phyloP scores from a whole-genome alignment of 2,113 vertebrate genomes.

The Thinocorus orbignyianus region DNA sequence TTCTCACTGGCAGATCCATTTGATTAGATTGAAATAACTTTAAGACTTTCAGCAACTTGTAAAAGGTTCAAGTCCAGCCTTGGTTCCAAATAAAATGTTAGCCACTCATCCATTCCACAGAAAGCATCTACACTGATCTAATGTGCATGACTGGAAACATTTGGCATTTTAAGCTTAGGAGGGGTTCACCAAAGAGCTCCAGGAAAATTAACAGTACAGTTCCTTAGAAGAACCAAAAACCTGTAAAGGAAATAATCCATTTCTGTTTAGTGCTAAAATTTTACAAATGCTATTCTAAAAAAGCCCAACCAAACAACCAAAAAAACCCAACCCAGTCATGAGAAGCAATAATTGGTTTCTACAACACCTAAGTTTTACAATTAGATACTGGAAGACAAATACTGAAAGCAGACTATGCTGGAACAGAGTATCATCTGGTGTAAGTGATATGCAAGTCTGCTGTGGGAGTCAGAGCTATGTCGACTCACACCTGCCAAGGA shows the following conservation, averaged over 20 bases:
- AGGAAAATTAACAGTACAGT: not conserved
- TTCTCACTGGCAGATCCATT: not conserved
- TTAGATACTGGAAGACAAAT: not conserved
- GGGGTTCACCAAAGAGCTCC: not conserved
- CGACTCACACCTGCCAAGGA: not conserved
- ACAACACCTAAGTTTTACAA: not conserved
- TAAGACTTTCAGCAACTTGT: not conserved
- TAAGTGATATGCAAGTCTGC: not conserved
- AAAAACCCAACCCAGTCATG: not conserved
- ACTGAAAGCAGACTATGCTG: not conserved
- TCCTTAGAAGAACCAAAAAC: not conserved
- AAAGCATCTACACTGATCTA: not conserved
- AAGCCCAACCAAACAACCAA: accelerated
- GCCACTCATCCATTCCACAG: not conserved
- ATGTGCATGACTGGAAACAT: not conserved
- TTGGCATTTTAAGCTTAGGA: not conserved
- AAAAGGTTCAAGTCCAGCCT: not conserved
- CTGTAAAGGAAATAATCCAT: not conserved
- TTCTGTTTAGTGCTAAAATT: not conserved
- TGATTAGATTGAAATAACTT: not conserved
- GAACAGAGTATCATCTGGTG: not conserved
- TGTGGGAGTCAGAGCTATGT: not conserved
- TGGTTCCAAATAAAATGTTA: not conserved
- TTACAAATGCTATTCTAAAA: not conserved
- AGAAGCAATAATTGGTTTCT: not conserved